Percentiles rank a stretch among this genome's conserved stretches.
phyloP scores from a whole-genome alignment of 2,797 vertebrate genomes.

The Alectoris magna region DNA sequence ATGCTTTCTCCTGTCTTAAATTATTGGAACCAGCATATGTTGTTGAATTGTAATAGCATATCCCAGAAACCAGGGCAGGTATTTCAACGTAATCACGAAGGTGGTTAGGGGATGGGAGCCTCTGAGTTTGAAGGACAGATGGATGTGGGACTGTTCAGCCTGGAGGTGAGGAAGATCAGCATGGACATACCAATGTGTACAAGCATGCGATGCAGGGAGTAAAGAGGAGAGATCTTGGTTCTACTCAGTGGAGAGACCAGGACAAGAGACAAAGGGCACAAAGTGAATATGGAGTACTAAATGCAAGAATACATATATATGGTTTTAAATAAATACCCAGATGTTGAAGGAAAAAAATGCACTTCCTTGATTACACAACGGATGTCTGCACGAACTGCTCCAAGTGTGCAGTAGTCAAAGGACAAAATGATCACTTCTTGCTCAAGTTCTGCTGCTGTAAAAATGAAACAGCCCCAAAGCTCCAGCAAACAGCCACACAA shows the following conservation, averaged over 20 bases:
- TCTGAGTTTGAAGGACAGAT: not conserved
- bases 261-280: not conserved
- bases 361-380: not conserved
- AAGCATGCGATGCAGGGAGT: not conserved
- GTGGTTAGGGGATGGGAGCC: not conserved
- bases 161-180: not conserved
- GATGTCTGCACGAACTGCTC: not conserved
- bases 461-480: not conserved
- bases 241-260: not conserved
- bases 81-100: not conserved
- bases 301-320: not conserved
- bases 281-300: not conserved
- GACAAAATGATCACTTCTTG: not conserved
- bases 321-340: not conserved
- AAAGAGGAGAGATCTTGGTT: not conserved
- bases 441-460: not conserved
- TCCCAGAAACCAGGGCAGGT: not conserved
- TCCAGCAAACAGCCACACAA: fast-evolving
- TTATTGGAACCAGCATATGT: not conserved
- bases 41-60: not conserved
- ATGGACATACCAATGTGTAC: fast-evolving
- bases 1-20: not conserved
- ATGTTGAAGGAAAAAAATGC: not conserved
- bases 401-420: not conserved
- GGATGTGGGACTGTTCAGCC: not conserved